Base-by-base conservation (phyloP, 2,797 vertebrate species). In the Rhadinocentrus ornatus region DNA sequence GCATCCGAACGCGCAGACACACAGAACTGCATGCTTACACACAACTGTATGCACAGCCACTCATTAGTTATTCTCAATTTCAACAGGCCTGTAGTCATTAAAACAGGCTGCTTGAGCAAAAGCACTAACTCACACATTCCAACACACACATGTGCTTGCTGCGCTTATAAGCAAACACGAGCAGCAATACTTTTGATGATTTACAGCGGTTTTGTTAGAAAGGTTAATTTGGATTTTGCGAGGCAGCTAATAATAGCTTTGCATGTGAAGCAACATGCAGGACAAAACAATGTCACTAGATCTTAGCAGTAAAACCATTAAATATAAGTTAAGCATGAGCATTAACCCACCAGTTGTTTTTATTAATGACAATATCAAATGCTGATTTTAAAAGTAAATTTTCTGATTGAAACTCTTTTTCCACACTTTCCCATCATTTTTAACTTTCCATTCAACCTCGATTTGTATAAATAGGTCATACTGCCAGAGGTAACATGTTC, bases 1-100 rank as follows among this genome's bases (percentile, higher is more conserved):
- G 72, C 80, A 93, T 80, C 86, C 72, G 46, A 84, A 87, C 81
- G 58, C 62, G 16, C 73, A 71, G 37, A 75, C 78, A 77, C 74
- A 91, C 75, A 81, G 80, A 88, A 90, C 86, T 84, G 87, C 83
- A 87, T 89, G 88, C 88, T 90, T 88, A 72, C 83, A 88, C 85
- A 86, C 71, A 85, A 79, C 75, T 75, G 82, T 63, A 67, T 55
- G 62, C 86, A 85, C 72, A 87, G 78, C 62, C 59, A 64, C 82
- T 92, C 92, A 92, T 93, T 92, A 90, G 89, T 87, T 90, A 90
- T 80, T 90, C 90, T 87, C 81, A 72, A 87, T 92, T 93, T 92
- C 93, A 90, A 77, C 81, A 77, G 75, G 61, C 71, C 71, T 52
- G 53, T 52, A 78, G 75, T 84, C 83, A 87, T 89, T 89, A 80